Percentiles rank a stretch among this genome's conserved stretches.
Evolutionary conservation across 2,797 vertebrate genomes (phyloP).

Genomic region (Aphelocoma californica): DNA sequence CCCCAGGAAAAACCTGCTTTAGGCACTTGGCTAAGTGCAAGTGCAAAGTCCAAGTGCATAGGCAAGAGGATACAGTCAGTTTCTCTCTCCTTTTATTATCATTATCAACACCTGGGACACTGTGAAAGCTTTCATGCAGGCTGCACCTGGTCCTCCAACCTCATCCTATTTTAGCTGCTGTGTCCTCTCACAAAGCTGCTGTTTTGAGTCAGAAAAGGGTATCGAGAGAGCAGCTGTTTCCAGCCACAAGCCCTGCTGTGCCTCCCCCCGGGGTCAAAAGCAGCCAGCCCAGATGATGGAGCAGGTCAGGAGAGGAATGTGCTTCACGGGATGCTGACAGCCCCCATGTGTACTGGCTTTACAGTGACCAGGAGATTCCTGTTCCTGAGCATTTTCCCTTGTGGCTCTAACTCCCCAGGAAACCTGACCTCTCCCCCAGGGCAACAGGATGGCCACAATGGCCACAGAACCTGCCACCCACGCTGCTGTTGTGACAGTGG

Average conservation of each 20-base stretch:
- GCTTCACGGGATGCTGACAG: background rate
- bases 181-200: background rate
- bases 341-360: background rate
- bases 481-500: accelerated
- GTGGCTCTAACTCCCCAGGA: background rate
- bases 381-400: background rate
- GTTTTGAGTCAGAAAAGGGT: background rate
- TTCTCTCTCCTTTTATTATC: background rate
- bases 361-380: background rate
- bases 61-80: background rate
- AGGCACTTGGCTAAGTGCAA: background rate
- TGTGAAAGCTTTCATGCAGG: background rate
- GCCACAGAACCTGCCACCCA: accelerated
- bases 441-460: accelerated
- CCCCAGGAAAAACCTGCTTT: background rate
- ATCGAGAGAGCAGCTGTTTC: background rate
- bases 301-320: background rate
- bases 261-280: accelerated
- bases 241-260: background rate
- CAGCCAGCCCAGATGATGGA: accelerated
- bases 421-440: background rate
- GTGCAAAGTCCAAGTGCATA: background rate
- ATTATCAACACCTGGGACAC: background rate
- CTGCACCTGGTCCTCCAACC: background rate
- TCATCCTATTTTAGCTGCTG: background rate